Percentiles rank a stretch among this genome's conserved stretches.
These are phyloP conservation scores for Conomelus anceps DNA, from an alignment of 2,888 invertebrate genomes.

Conservation along the genomic window DNA sequence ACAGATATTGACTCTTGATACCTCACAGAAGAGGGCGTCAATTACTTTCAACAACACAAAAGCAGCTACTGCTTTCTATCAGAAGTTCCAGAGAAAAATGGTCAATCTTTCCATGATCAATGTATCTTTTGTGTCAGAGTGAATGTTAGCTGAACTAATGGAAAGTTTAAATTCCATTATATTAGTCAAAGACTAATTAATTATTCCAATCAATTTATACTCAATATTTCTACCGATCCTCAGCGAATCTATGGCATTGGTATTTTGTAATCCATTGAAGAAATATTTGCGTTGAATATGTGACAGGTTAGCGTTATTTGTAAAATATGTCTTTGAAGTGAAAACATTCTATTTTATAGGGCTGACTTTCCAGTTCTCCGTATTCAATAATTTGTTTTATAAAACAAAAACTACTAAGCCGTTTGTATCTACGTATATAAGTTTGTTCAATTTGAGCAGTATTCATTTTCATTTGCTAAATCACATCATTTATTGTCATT, in stretches of 20 bases:
- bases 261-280: neutral
- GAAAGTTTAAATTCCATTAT: neutral
- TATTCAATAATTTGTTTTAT: no score
- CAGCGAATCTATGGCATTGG: neutral
- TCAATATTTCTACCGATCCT: neutral
- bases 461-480: no score
- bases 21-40: slow-evolving; percentile 30
- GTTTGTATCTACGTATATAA: no score
- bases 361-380: no score
- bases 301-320: neutral
- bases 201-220: neutral
- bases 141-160: neutral
- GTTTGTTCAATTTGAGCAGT: no score
- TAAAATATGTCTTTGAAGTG: neutral
- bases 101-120: slow-evolving; percentile 37
- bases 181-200: no score
- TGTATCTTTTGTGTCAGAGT: slow-evolving; percentile 30
- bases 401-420: no score
- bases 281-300: neutral
- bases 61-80: slow-evolving; percentile 34
- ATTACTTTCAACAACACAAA: slow-evolving; percentile 33
- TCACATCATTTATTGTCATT: no score
- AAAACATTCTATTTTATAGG: neutral
- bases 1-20: slow-evolving; percentile 34
- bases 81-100: slow-evolving; percentile 36